These are phyloP conservation scores for Diadumene lineata DNA, from an alignment of 92 coral and sea anemone species.

Conservation along the genomic window DNA sequence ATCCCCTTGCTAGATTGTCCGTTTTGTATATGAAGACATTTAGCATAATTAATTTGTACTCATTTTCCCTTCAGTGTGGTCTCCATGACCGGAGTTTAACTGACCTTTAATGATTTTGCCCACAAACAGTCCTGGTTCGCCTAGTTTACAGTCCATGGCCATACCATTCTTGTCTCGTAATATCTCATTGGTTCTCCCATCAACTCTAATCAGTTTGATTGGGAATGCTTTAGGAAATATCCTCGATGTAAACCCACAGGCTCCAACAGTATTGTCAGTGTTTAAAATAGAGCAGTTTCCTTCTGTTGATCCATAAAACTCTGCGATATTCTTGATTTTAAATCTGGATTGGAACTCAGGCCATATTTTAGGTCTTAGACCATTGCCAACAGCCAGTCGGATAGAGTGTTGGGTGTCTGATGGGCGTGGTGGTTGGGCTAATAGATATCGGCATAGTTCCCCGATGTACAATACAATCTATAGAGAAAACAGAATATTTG, in stretches of 20 bases:
- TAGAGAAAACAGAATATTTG: too few relatives aligned
- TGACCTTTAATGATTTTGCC: constrained; percentile 44
- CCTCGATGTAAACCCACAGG: constrained; percentile 75
- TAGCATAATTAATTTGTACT: background rate
- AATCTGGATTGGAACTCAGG: constrained; percentile 88
- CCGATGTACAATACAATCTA: constrained; percentile 85
- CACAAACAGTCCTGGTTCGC: constrained; percentile 82
- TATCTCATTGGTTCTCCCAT: constrained; percentile 74
- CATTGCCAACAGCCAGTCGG: constrained; percentile 85
- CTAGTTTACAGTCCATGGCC: constrained; percentile 68
- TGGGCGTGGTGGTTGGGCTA: constrained; percentile 85
- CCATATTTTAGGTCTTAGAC: constrained; percentile 97
- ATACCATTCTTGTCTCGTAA: constrained; percentile 79
- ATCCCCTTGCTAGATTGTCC: background rate
- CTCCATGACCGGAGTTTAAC: background rate
- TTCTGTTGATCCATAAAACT: constrained; percentile 95
- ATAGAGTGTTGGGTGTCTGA: constrained; percentile 76
- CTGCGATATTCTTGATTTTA: constrained; percentile 74
- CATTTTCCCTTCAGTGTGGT: too few relatives aligned
- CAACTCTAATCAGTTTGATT: constrained; percentile 59
- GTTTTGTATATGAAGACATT: background rate
- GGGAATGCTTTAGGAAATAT: constrained; percentile 60
- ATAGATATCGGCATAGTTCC: constrained; percentile 91
- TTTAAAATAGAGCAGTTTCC: constrained; percentile 73
- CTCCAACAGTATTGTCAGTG: constrained; percentile 70